Evolutionary conservation across 2,797 vertebrate genomes (phyloP), one percentile per base, ranked within the genome.

Genomic region (Loriculus beryllinus): DNA sequence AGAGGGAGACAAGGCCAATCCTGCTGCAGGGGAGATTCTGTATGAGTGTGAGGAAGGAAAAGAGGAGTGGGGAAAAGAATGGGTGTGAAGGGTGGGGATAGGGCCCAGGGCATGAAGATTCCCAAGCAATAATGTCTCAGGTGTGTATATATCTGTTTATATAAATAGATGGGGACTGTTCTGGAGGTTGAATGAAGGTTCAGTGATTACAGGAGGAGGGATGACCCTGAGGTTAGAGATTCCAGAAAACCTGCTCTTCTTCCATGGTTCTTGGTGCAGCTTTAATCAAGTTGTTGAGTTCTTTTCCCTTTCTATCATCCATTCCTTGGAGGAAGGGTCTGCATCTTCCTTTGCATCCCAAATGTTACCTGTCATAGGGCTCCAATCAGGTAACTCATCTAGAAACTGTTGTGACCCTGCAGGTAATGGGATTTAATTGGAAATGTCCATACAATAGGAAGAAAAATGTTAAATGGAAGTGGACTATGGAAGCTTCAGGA

Each of bases 21-120:
- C 68, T 85, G 60, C 95, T 85, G 48, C 64, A 88, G 90, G 79
- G 88, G 60, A 94, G 80, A 54, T 59, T 68, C 69, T 49, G 67
- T 57, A 29, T 62, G 63, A 39, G n/a, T 13, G 47, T 14, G 29
- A 80, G 86, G 76, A 72, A 91, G 62, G 76, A 26, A 67, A 52
- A 75, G 52, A 48, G 56, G 51, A 69, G 72, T 37, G 74, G 63
- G 11, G 31, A 54, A 54, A 54, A 13, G 67, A 82, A 76, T 68
- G 87, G 76, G 69, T 8, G 49, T 1, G 2, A 28, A 88, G 81
- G 80, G 84, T 63, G 84, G 87, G 84, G 87, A 68, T 45, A 71
- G 45, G 29, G 67, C 68, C 83, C 80, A 85, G 59, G 84, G 63
- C 92, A 40, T 68, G 72, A 76, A 83, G 94, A 64, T 82, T 86